Evolutionary conservation across 1,140 invertebrate genomes (phyloP), one percentile per base, ranked within the genome.

Genomic region (Megalopta genalis): DNA sequence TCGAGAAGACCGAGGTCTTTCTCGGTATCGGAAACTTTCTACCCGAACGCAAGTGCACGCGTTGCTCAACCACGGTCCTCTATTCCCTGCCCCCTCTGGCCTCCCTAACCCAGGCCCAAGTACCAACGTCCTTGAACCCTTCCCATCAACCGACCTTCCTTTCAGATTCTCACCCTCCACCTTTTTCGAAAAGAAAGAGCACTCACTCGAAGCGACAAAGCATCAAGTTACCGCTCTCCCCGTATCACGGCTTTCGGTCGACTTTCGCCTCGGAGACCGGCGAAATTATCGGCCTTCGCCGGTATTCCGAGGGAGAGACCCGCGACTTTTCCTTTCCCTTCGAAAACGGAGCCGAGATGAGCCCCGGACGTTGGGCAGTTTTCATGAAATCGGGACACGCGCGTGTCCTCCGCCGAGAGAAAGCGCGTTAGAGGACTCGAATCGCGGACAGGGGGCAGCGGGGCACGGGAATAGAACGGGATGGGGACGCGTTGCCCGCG

Each of bases 391-490:
- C 74, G 62, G 82, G 69, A 84, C 83, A 39, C 82, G 73, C 72
- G 62, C 54, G 67, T 39, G 54, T 16, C 9, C 21, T 4, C 23
- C 57, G 57, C 62, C 14, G 52, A 32, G 83, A 74, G 84, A 85
- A 85, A 85, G 82, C 84, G 82, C 84, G 84, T 85, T 85, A 85
- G 82, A 81, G 25, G 72, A 18, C 68, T 64, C 32, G 67, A 23
- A 54, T 52, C 54, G 66, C 42, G 80, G 68, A 18, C 25, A 32
- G 62, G 18, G 62, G 32, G 25, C 4, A 0, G 1, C 0, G 60
- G 27, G 1, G 14, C 6, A 3, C 5, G 27, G 25, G 14, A 9
- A 32, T 6, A 27, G 1, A 16, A 37, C 54, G 23, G 18, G 54
- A 39, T 57, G 60, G n/a, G 37, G 8, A 27, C 27, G 16, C 42